These are phyloP conservation scores for Pseudomyrmex flavicornis DNA, from an alignment of 1,140 invertebrate species.

Conservation along the genomic window DNA sequence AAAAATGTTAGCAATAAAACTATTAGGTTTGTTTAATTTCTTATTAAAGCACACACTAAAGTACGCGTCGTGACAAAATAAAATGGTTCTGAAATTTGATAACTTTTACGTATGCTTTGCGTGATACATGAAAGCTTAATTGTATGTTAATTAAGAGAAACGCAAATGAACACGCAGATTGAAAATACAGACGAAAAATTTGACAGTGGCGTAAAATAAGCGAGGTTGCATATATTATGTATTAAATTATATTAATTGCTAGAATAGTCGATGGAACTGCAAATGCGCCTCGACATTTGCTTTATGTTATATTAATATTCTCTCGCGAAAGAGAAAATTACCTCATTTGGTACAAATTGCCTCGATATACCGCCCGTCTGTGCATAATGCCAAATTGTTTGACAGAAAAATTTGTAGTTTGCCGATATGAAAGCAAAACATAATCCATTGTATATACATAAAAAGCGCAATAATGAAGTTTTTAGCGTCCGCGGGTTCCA, in stretches of 20 bases:
- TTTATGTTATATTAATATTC: conserved; percentile 60
- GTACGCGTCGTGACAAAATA: background rate
- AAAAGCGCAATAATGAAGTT: conserved; percentile 40
- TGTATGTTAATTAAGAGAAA: conserved; percentile 49
- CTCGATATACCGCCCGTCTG: conserved; percentile 7
- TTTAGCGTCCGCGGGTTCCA: conserved; percentile 13
- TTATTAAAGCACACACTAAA: background rate
- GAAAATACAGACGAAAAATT: conserved; percentile 45
- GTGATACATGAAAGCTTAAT: conserved; percentile 36
- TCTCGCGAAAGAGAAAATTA: conserved; percentile 48
- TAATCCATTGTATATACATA: conserved; percentile 54
- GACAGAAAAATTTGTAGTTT: conserved; percentile 49
- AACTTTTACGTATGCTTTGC: background rate
- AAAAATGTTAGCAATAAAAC: background rate
- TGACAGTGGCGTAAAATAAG: conserved; percentile 35
- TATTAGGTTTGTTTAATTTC: conserved; percentile 7
- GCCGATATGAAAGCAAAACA: conserved; percentile 52
- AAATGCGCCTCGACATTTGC: conserved; percentile 58
- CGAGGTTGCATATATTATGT: conserved; percentile 44
- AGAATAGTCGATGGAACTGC: conserved; percentile 56
- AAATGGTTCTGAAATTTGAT: background rate
- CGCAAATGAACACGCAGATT: conserved; percentile 46
- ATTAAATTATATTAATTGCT: conserved; percentile 62
- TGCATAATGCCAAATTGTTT: conserved; percentile 38
- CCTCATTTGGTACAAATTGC: conserved; percentile 55